A percentile compares a stretch with the other conserved stretches of the same genome.
Evolutionary conservation across 2,888 invertebrate genomes (phyloP).

Genomic region (Drosophila hamatofila): DNA sequence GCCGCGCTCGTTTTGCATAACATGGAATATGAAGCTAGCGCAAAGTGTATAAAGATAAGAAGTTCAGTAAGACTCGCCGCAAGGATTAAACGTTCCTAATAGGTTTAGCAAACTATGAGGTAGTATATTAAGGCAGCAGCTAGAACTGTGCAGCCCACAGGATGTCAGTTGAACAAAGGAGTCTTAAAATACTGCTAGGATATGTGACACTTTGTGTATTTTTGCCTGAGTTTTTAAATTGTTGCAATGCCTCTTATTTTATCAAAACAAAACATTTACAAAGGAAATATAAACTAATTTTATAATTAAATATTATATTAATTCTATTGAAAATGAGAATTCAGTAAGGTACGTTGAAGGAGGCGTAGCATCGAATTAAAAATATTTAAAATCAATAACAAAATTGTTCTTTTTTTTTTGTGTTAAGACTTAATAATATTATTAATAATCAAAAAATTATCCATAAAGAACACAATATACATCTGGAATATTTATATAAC

Average conservation of each 20-base stretch:
- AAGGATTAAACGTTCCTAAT: conserved; percentile 47
- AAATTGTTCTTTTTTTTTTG: too few relatives aligned
- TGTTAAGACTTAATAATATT: too few relatives aligned
- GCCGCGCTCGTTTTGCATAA: conserved; percentile 12
- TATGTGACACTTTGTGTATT: neutral
- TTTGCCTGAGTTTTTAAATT: neutral
- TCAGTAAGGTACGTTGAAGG: too few relatives aligned
- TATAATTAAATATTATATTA: too few relatives aligned
- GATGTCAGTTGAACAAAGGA: too few relatives aligned
- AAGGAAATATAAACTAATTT: neutral
- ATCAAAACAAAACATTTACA: too few relatives aligned
- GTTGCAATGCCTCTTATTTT: neutral
- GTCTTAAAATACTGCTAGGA: neutral
- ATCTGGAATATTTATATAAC: too few relatives aligned
- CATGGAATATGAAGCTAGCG: conserved; percentile 63
- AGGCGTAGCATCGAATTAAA: too few relatives aligned
- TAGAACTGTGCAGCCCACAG: neutral
- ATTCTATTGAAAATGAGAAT: too few relatives aligned
- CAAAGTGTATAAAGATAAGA: conserved; percentile 53
- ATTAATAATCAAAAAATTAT: too few relatives aligned
- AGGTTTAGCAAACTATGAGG: conserved; percentile 13
- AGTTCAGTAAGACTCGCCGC: conserved; percentile 34
- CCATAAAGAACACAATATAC: too few relatives aligned
- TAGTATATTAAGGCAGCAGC: neutral
- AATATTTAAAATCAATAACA: too few relatives aligned